Evolutionary conservation across 1,140 invertebrate species (phyloP), one percentile per base, ranked within the genome.

Genomic region (Diprion similis): DNA sequence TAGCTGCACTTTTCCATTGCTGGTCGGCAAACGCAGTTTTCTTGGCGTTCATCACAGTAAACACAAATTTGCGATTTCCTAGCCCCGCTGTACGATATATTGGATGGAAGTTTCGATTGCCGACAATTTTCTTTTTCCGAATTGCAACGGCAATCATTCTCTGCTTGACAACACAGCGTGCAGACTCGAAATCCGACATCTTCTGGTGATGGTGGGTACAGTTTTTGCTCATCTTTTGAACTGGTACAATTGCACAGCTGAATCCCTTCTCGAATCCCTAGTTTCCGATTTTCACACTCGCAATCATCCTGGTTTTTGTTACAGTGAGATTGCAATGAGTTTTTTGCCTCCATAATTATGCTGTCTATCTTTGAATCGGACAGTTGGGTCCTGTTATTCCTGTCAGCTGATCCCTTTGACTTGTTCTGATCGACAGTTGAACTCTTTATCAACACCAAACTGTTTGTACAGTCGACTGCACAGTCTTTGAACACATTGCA

Each of bases 41-140:
- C 77, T 13, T 47, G 74, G 8, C 77, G 73, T 67, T 80, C 75
- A 47, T 79, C 77, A 48, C 82, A 83, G 11, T 81, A 77, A 7
- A 80, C 51, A 37, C 82, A 83, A 11, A 81, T 76, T 78, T 79
- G 78, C 13, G 77, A 69, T 11, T 74, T 80, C 37, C 68, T 67
- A 51, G 10, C 47, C 0, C 9, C n/a, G 13, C 65, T 46, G 8
- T 66, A 48, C 8, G 11, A 66, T 8, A 46, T 24, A 2, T 24
- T 67, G 0, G 51, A 59, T 19, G 51, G 48, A 72, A 46, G 66
- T 46, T 66, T 66, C 47, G 11, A 17, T 45, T 10, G 18, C 46
- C n/a, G 19, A 8, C n/a, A 71, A 48, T n/a, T 71, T 17, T 66
- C 13, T 8, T 6, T 18, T 7, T 37, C 11, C 13, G 59, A 72